Evolutionary conservation across 2,113 vertebrate species (phyloP).

Genomic region (Dipodomys ordii): DNA sequence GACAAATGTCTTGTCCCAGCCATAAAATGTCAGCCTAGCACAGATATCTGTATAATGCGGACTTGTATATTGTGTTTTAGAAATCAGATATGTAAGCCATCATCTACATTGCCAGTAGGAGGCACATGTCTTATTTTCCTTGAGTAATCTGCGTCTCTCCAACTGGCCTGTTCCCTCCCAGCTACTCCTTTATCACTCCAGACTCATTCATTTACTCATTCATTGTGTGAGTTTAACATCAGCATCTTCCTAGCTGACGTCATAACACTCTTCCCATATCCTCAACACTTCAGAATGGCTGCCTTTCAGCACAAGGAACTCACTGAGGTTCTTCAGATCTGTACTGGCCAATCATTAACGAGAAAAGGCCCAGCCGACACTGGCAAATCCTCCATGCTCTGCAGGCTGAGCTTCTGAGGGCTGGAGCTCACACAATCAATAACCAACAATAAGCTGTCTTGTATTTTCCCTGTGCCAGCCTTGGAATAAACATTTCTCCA

Average conservation of each 20-base stretch:
- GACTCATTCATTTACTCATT: background rate
- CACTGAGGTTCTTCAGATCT: background rate
- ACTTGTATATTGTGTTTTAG: background rate
- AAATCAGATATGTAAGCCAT: background rate
- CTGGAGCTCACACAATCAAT: too few species aligned
- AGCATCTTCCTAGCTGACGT: background rate
- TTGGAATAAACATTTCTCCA: background rate
- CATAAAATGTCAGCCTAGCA: background rate
- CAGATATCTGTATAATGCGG: background rate
- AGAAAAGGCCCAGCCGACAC: too few species aligned
- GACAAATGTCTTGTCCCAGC: background rate
- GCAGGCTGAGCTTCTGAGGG: too few species aligned
- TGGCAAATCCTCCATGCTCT: too few species aligned
- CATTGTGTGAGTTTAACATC: background rate
- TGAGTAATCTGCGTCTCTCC: background rate
- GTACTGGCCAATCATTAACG: background rate
- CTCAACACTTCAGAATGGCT: background rate
- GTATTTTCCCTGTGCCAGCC: background rate
- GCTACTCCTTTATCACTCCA: background rate
- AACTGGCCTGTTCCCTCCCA: background rate
- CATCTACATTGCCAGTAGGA: background rate
- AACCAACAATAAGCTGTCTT: background rate
- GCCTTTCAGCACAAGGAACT: slow-evolving; percentile 30
- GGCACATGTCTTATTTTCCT: background rate
- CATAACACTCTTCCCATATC: background rate